Conservation (phyloP, 2,888 invertebrate genomes). For the Mongoloraphidia duomilia region DNA sequence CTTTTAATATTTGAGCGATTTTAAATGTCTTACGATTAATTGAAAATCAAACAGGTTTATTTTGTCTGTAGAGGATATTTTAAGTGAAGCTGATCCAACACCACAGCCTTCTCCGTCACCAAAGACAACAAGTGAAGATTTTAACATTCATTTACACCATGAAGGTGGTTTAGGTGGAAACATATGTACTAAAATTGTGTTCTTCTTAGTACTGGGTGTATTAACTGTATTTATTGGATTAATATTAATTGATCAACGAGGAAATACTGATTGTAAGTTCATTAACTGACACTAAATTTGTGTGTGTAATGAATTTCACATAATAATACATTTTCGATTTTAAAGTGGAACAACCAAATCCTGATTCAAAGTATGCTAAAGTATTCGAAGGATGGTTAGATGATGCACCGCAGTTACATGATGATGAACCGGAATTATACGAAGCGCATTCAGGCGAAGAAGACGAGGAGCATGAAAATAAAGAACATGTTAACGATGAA, state of each 20-base stretch:
- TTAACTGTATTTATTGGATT: slow-evolving; percentile 59
- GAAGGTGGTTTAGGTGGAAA: slow-evolving; percentile 68
- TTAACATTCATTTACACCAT: slow-evolving; percentile 62
- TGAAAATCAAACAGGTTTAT: not conserved
- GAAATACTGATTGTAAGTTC: slow-evolving; percentile 57
- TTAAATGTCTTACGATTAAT: not conserved
- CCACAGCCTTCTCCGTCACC: slow-evolving; percentile 21
- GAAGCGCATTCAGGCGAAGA: slow-evolving; percentile 30
- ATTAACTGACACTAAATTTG: not conserved
- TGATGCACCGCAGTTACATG: slow-evolving; percentile 32
- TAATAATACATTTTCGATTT: slow-evolving; percentile 7
- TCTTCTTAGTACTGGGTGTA: slow-evolving; percentile 58
- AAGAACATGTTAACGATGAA: slow-evolving; percentile 19
- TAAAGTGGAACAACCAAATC: slow-evolving; percentile 41
- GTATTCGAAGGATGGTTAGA: slow-evolving; percentile 70
- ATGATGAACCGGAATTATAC: slow-evolving; percentile 20
- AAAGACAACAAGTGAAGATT: slow-evolving; percentile 38
- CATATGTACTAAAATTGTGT: slow-evolving; percentile 71
- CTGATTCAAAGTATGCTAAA: slow-evolving; percentile 57
- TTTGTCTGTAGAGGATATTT: slow-evolving; percentile 14
- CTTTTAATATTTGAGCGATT: not conserved
- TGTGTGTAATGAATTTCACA: not conserved
- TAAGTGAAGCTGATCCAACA: slow-evolving; percentile 25
- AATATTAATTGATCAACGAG: slow-evolving; percentile 67
- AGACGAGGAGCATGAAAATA: slow-evolving; percentile 37